Percentiles rank a stretch among this genome's conserved stretches.
phyloP scores from a whole-genome alignment of 2,113 vertebrate species.

The Ascaphus truei region DNA sequence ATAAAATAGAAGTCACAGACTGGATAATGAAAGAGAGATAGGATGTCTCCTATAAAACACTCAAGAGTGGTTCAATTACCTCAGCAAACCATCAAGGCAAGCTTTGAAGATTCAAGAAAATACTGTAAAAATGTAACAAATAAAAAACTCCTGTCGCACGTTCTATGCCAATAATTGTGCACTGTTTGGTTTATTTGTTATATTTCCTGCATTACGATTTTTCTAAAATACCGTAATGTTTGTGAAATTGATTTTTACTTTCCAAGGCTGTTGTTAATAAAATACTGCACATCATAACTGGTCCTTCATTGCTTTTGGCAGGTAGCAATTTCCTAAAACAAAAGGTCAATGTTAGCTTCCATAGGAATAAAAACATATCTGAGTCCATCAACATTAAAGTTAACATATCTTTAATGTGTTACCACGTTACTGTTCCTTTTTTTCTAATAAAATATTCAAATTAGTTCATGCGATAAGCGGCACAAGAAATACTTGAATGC shows the following conservation, averaged over 20 bases:
- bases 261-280: neutral
- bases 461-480: too few relatives aligned
- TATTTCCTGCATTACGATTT: constrained; percentile 44
- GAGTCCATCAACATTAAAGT: neutral
- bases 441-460: too few relatives aligned
- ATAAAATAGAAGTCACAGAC: constrained; percentile 72
- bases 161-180: constrained; percentile 64
- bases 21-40: constrained; percentile 79
- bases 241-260: neutral
- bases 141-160: constrained; percentile 57
- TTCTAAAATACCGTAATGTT: constrained; percentile 1
- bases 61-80: constrained; percentile 77
- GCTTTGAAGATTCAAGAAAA: constrained; percentile 78
- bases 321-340: neutral
- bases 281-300: neutral
- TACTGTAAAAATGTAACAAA: constrained; percentile 67
- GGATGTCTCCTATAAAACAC: constrained; percentile 75
- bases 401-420: neutral
- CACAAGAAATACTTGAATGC: too few relatives aligned
- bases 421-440: too few relatives aligned
- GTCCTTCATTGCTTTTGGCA: neutral
- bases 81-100: constrained; percentile 70
- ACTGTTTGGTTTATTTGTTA: constrained; percentile 50
- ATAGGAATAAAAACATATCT: neutral
- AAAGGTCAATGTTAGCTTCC: neutral